These are phyloP conservation scores for Thumatha senex DNA, from an alignment of 2,888 invertebrate species.

Conservation along the genomic window DNA sequence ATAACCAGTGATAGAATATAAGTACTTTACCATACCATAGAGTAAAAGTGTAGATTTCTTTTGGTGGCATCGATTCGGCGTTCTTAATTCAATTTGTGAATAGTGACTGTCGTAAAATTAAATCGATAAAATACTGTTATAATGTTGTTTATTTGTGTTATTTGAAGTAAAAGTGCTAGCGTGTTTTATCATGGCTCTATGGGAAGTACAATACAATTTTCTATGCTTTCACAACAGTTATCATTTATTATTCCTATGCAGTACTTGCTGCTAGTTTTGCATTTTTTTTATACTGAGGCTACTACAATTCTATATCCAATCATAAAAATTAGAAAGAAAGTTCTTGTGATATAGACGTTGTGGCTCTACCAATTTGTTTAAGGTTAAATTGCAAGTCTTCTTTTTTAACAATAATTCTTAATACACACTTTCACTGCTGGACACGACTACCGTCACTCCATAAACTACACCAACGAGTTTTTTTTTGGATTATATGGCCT, in stretches of 20 bases:
- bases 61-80: neutral
- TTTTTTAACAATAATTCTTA: neutral
- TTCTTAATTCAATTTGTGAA: neutral
- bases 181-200: constrained; percentile 12
- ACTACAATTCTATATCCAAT: too few relatives aligned
- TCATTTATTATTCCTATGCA: neutral
- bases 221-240: constrained; percentile 19
- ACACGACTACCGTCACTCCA: constrained; percentile 17
- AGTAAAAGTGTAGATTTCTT: neutral
- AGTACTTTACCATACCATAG: constrained; percentile 2
- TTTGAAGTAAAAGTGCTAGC: constrained; percentile 13
- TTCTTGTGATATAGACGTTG: too few relatives aligned
- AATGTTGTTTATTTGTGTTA: constrained; percentile 21
- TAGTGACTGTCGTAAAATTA: constrained; percentile 1
- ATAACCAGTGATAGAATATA: constrained; percentile 13
- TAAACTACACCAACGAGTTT: constrained; percentile 17
- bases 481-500: too few relatives aligned
- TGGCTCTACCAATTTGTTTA: too few relatives aligned
- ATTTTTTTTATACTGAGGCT: neutral
- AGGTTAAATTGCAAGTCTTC: neutral
- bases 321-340: too few relatives aligned
- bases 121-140: constrained; percentile 17
- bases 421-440: neutral
- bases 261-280: neutral
- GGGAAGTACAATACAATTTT: constrained; percentile 16